A percentile compares a stretch with the other conserved stretches of the same genome.
Conservation (phyloP, 2,888 invertebrate species). For the Mactromeris polynyma region DNA sequence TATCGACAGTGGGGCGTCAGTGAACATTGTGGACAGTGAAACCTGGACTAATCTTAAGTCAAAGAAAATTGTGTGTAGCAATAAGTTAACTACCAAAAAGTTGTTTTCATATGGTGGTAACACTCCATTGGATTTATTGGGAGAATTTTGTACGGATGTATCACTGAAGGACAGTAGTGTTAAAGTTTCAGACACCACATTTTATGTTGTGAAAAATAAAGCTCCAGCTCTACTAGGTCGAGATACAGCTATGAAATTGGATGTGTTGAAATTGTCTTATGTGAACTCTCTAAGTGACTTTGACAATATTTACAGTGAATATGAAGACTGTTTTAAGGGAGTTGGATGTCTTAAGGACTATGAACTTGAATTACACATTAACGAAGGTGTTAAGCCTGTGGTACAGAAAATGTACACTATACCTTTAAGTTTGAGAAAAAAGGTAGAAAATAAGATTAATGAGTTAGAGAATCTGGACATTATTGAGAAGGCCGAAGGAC, state of each 20-base stretch:
- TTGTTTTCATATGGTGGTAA: too few relatives aligned
- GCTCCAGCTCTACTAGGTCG: too few relatives aligned
- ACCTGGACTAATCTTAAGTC: slow-evolving; percentile 23
- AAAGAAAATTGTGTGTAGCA: not conserved
- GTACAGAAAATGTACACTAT: not conserved
- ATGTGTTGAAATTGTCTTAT: too few relatives aligned
- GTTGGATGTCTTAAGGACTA: too few relatives aligned
- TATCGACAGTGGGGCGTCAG: slow-evolving; percentile 40
- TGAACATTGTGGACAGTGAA: slow-evolving; percentile 24
- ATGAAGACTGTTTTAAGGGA: not conserved
- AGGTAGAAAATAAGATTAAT: slow-evolving; percentile 26
- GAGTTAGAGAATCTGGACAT: slow-evolving; percentile 51
- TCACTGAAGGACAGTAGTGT: not conserved
- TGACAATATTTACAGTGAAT: not conserved
- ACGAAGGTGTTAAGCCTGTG: not conserved
- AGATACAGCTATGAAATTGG: too few relatives aligned
- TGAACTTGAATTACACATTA: not conserved
- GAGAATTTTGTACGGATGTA: too few relatives aligned
- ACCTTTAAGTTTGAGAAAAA: not conserved
- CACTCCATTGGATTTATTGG: not conserved
- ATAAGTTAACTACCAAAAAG: not conserved
- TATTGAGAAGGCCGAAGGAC: slow-evolving; percentile 58
- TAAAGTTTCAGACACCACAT: not conserved
- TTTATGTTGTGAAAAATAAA: not conserved
- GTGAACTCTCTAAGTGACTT: not conserved